Evolutionary conservation across 2,113 vertebrate genomes (phyloP).

Genomic region (Takifugu flavidus): DNA sequence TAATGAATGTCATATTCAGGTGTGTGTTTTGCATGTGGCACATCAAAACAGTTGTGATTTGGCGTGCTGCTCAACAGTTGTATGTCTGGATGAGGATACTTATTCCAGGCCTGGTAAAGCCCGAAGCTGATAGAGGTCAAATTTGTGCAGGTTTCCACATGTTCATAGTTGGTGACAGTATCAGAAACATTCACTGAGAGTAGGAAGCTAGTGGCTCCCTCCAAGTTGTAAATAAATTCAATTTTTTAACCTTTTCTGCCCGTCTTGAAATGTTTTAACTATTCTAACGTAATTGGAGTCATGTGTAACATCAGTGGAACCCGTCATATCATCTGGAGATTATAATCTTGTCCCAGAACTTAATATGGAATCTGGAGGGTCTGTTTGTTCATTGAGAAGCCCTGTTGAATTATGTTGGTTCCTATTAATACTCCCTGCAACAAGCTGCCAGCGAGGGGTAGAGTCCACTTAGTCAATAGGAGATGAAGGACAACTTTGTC

Average conservation of each 20-base stretch:
- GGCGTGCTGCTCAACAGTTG: not conserved
- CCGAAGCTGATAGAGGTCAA: too few species aligned
- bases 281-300: constrained; percentile 9
- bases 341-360: constrained; percentile 30
- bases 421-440: constrained; percentile 56
- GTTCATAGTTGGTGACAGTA: too few species aligned
- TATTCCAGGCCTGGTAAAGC: not conserved
- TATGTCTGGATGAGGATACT: not conserved
- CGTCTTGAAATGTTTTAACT: too few species aligned
- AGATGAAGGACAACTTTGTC: not conserved
- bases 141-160: too few species aligned
- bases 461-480: not conserved
- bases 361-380: constrained; percentile 32
- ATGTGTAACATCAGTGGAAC: constrained; percentile 4
- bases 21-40: not conserved
- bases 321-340: constrained; percentile 13
- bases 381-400: constrained; percentile 47
- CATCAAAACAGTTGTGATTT: not conserved
- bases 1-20: too few species aligned
- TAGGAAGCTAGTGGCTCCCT: too few species aligned
- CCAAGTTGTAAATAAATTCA: too few species aligned
- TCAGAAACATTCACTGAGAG: too few species aligned
- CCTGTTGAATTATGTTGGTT: constrained; percentile 46
- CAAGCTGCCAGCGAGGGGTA: constrained; percentile 24
- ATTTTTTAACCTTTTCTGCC: not conserved